Evolutionary conservation across 1,140 invertebrate species (phyloP).

Genomic region (Vanessa atalanta): DNA sequence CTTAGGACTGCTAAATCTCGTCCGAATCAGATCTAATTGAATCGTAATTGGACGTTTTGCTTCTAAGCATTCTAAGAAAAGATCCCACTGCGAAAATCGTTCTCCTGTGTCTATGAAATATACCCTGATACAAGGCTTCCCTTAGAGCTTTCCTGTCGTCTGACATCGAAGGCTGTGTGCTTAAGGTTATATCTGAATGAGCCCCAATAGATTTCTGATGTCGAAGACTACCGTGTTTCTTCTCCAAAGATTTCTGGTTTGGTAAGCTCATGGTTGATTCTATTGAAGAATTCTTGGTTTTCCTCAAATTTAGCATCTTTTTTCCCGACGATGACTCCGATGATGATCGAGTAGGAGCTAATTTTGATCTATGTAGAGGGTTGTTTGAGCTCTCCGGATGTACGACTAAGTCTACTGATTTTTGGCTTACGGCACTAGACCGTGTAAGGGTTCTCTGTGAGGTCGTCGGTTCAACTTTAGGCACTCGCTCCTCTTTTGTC

Average conservation of each 20-base stretch:
- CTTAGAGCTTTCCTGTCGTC: slow-evolving; percentile 87
- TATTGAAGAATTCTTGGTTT: slow-evolving; percentile 79
- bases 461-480: slow-evolving; percentile 62
- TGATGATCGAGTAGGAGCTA: slow-evolving; percentile 72
- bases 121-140: slow-evolving; percentile 89
- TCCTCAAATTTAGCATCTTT: slow-evolving; percentile 71
- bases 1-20: slow-evolving; percentile 75
- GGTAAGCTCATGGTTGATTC: slow-evolving; percentile 80
- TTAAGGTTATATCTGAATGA: slow-evolving; percentile 78
- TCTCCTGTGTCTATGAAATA: slow-evolving; percentile 88
- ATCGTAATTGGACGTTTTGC: slow-evolving; percentile 90
- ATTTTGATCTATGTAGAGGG: slow-evolving; percentile 74
- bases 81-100: slow-evolving; percentile 90
- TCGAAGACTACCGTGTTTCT: slow-evolving; percentile 73
- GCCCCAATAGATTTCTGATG: slow-evolving; percentile 78
- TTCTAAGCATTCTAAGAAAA: slow-evolving; percentile 89
- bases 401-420: slow-evolving; percentile 80
- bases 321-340: slow-evolving; percentile 74
- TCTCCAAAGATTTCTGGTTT: slow-evolving; percentile 79
- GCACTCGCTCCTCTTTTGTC: slow-evolving; percentile 61
- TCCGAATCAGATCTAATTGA: slow-evolving; percentile 84
- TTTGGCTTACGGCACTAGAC: slow-evolving; percentile 82
- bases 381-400: slow-evolving; percentile 71
- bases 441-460: slow-evolving; percentile 68
- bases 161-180: slow-evolving; percentile 81